Conservation (phyloP, 2,797 vertebrate species). For the Furcifer pardalis region DNA sequence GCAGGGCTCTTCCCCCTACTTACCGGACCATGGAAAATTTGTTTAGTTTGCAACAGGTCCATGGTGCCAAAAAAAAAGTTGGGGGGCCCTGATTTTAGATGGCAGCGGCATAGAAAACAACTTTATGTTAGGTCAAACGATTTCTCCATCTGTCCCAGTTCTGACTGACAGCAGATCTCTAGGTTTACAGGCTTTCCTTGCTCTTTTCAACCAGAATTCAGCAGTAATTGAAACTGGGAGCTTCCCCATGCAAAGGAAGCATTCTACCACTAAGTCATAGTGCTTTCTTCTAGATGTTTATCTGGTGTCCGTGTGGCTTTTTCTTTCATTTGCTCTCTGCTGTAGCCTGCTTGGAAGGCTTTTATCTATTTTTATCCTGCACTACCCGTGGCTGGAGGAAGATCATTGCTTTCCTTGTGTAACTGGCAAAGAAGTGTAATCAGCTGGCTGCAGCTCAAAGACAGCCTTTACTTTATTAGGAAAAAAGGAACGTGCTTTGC, state of each 20-base stretch:
- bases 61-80: too few species aligned
- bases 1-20: too few species aligned
- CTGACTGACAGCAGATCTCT: not conserved
- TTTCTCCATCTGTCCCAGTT: not conserved
- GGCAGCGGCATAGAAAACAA: not conserved
- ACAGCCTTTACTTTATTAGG: conserved; percentile 67
- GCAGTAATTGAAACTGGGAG: too few species aligned
- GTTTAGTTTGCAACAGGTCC: too few species aligned
- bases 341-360: conserved; percentile 33
- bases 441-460: conserved; percentile 39
- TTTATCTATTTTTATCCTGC: conserved; percentile 77
- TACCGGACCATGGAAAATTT: too few species aligned
- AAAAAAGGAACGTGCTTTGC: conserved; percentile 49
- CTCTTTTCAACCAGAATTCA: not conserved
- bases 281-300: not conserved
- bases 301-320: not conserved
- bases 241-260: not conserved
- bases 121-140: too few species aligned
- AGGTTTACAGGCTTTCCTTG: not conserved
- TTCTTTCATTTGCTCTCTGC: conserved; percentile 48
- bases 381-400: conserved; percentile 57
- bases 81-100: too few species aligned
- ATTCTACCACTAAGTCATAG: not conserved
- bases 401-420: conserved; percentile 41
- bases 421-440: conserved; percentile 30